Percentiles rank a stretch among this genome's conserved stretches.
These are phyloP conservation scores for Hymenopus coronatus DNA, from an alignment of 2,888 invertebrate genomes.

Conservation along the genomic window DNA sequence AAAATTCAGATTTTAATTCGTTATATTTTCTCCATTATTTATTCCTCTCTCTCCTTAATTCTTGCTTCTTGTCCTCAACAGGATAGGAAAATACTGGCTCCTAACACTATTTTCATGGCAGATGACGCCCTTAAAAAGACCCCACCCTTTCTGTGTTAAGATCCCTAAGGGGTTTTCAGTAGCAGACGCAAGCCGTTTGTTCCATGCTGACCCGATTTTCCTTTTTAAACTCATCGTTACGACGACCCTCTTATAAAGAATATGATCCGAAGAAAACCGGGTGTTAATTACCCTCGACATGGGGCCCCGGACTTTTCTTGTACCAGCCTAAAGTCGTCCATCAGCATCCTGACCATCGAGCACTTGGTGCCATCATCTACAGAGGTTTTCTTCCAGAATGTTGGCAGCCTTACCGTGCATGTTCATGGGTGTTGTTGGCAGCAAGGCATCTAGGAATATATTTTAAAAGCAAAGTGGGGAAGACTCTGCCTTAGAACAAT, in stretches of 20 bases:
- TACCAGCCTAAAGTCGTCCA: neutral
- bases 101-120: slow-evolving; percentile 6
- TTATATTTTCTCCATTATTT: slow-evolving; percentile 15
- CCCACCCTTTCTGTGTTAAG: slow-evolving; percentile 27
- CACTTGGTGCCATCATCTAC: neutral
- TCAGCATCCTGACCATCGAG: neutral
- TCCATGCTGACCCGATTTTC: neutral
- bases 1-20: slow-evolving; percentile 21
- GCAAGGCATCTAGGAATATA: neutral
- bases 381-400: neutral
- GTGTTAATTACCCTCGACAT: neutral
- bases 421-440: neutral
- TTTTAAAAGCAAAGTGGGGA: neutral
- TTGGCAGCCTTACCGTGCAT: neutral
- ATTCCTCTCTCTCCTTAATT: slow-evolving; percentile 4
- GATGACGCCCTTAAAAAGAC: slow-evolving; percentile 15
- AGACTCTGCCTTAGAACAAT: neutral
- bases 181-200: slow-evolving; percentile 27
- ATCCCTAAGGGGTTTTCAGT: slow-evolving; percentile 27
- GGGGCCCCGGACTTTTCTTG: neutral
- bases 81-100: slow-evolving; percentile 1
- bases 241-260: neutral
- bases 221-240: neutral
- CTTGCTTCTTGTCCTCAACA: neutral
- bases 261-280: neutral